phyloP scores from a whole-genome alignment of 1,140 invertebrate species.

The Acromyrmex echinatior region DNA sequence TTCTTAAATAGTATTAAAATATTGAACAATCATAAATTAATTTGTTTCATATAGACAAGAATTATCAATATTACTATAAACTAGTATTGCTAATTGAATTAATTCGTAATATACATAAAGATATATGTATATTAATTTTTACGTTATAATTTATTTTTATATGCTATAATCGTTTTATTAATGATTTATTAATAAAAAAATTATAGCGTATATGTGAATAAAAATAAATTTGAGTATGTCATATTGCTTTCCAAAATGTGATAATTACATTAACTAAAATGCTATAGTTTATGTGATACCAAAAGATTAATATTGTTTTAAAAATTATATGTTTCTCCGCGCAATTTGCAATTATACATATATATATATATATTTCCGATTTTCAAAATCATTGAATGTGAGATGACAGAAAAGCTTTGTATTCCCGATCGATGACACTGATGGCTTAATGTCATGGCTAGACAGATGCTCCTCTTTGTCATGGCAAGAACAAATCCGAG shows the following conservation, averaged over 20 bases:
- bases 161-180: too few species aligned
- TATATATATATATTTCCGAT: not conserved
- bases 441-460: not conserved
- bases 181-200: too few species aligned
- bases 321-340: not conserved
- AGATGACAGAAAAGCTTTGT: not conserved
- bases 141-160: too few species aligned
- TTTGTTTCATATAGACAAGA: not conserved
- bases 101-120: not conserved
- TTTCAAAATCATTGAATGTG: not conserved
- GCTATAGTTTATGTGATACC: too few species aligned
- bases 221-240: too few species aligned
- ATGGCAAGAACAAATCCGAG: slow-evolving; percentile 15
- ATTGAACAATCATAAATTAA: not conserved
- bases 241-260: too few species aligned
- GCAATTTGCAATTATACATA: not conserved
- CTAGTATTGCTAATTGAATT: not conserved
- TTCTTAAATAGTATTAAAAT: not conserved
- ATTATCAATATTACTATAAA: not conserved
- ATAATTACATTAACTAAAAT: too few species aligned
- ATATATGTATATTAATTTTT: too few species aligned
- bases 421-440: not conserved
- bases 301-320: not conserved
- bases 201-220: too few species aligned
- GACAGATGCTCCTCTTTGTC: not conserved